A percentile compares a stretch with the other conserved stretches of the same genome.
Evolutionary conservation across 2,888 invertebrate genomes (phyloP).

Genomic region (Thera obeliscata): DNA sequence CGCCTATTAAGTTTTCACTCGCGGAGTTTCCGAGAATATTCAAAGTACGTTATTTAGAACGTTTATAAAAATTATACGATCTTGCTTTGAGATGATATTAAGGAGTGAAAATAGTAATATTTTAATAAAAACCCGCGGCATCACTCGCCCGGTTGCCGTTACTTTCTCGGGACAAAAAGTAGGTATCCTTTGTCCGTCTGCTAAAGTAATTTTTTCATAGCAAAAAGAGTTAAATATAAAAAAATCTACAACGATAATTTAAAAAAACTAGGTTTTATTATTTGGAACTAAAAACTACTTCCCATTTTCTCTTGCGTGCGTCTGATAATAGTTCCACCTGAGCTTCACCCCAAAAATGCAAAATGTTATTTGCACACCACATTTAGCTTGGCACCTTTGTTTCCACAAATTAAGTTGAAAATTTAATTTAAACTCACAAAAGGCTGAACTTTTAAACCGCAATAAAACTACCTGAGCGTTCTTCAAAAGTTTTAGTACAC

Average conservation of each 20-base stretch:
- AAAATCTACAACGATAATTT: too few relatives aligned
- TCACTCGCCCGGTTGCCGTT: too few relatives aligned
- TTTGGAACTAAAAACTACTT: too few relatives aligned
- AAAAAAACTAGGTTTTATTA: too few relatives aligned
- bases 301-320: too few relatives aligned
- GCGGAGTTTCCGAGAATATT: constrained; percentile 27
- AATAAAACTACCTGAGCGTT: constrained; percentile 15
- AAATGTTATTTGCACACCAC: background rate
- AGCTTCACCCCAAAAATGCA: background rate
- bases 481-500: constrained; percentile 12
- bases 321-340: too few relatives aligned
- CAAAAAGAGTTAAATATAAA: too few relatives aligned
- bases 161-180: too few relatives aligned
- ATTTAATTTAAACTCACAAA: constrained; percentile 17
- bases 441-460: constrained; percentile 9
- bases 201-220: background rate
- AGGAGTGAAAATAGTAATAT: too few relatives aligned
- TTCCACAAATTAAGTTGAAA: constrained; percentile 7
- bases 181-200: too few relatives aligned
- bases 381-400: background rate
- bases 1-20: constrained; percentile 50
- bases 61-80: background rate
- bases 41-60: constrained; percentile 2
- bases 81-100: too few relatives aligned
- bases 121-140: too few relatives aligned